Evolutionary conservation across 1,140 invertebrate genomes (phyloP), one percentile per base, ranked within the genome.

Genomic region (Camponotus vicinus): DNA sequence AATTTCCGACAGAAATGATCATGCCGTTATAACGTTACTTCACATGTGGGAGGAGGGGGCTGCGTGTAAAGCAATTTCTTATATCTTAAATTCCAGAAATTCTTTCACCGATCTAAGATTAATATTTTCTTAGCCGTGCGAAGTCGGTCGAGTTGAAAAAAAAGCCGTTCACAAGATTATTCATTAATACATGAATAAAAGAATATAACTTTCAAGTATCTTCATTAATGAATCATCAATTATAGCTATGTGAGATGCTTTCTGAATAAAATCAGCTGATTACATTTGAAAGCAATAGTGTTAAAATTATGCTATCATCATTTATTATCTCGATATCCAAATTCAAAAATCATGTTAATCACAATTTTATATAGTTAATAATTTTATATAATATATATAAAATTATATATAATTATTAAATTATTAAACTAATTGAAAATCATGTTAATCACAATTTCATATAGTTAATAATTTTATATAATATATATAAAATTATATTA

Each of bases 1-100:
- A 80, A 86, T 27, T 57, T 18, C 1, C 69, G 57, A 57, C 27
- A 83, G 45, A 78, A 85, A 66, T 49, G 21, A 86, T 40, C 32
- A 40, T 40, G 27, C 49, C 57, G 77, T 86, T 86, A 89, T 77
- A 73, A 79, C 52, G 55, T 89, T 87, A 64, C 59, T 27, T 80
- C 75, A 80, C 18, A 52, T 52, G 18, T 21, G 18, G 49, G 13
- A 15, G 4, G 4, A 27, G 27, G 27, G 27, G 27, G 27, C 27
- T 27, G 3, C 15, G 18, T 52, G 13, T 52, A 15, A 52, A 52
- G 15, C 6, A 52, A 52, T 40, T 73, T 40, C 40, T 82, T 37
- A 32, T 13, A 13, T 73, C 3, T 18, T 52, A 5, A 52, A 52
- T 52, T 52, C n/a, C 27, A 59, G 27, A 49, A 49, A 63, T 83